Percentiles rank a stretch among this genome's conserved stretches.
Evolutionary conservation across 2,113 vertebrate genomes (phyloP).

Genomic region (Elephas maximus): DNA sequence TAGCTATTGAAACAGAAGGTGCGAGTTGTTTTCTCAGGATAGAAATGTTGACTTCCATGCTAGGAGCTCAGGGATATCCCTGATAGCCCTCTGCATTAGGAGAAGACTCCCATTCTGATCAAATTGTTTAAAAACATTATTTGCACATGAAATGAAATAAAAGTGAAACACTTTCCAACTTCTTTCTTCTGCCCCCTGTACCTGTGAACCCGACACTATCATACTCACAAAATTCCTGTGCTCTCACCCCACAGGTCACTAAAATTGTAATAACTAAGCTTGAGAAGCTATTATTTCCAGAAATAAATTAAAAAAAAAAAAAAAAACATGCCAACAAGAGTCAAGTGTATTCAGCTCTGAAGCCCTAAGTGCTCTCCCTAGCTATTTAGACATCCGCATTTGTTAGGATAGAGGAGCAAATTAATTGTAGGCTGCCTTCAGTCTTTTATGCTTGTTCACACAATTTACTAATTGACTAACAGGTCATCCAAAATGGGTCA

Average conservation of each 20-base stretch:
- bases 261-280: background rate
- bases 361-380: background rate
- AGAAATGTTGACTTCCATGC: background rate
- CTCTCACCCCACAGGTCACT: background rate
- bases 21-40: background rate
- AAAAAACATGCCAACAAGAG: rapidly evolving
- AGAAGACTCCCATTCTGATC: background rate
- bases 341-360: rapidly evolving
- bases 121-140: background rate
- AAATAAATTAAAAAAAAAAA: rapidly evolving
- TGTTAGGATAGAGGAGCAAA: background rate
- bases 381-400: background rate
- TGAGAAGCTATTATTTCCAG: background rate
- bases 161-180: background rate
- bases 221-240: too few species aligned
- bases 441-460: background rate
- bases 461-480: background rate
- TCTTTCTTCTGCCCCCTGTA: background rate
- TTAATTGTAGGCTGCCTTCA: background rate
- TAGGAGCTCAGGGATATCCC: background rate
- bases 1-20: background rate
- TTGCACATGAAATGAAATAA: background rate
- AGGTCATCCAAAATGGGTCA: background rate
- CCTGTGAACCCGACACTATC: background rate
- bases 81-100: background rate